Evolutionary conservation across 2,888 invertebrate species (phyloP).

Genomic region (Cataglyphis albicans): DNA sequence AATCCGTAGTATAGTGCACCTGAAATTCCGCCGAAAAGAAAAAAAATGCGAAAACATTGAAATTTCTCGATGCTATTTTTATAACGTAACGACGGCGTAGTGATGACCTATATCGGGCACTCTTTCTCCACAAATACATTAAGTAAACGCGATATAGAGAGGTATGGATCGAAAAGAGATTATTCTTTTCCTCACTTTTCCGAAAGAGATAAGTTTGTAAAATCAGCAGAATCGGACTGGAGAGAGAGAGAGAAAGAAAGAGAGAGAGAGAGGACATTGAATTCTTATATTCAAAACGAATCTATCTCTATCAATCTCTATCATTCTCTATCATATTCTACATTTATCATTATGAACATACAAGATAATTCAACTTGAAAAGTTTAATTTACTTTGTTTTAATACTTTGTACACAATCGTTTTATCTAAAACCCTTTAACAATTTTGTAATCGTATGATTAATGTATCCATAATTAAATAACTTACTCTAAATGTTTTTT

Average conservation of each 20-base stretch:
- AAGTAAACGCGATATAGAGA: constrained; percentile 31
- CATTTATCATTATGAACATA: not conserved
- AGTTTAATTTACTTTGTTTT: not conserved
- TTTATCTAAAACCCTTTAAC: not conserved
- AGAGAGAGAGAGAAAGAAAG: not conserved
- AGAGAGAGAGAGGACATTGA: not conserved
- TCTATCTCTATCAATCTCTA: not conserved
- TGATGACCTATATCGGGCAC: constrained; percentile 63
- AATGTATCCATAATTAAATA: constrained; percentile 16
- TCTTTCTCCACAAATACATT: constrained; percentile 69
- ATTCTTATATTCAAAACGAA: not conserved
- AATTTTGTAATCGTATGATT: not conserved
- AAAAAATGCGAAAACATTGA: constrained; percentile 18
- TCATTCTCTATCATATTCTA: not conserved
- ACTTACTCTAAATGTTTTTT: not conserved
- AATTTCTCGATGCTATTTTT: constrained; percentile 75
- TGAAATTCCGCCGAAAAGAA: constrained; percentile 34
- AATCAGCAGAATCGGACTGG: constrained; percentile 28
- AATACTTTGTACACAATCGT: not conserved
- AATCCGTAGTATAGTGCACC: constrained; percentile 18
- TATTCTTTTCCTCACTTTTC: constrained; percentile 20
- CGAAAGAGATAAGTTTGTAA: constrained; percentile 30
- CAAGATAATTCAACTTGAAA: not conserved
- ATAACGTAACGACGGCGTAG: constrained; percentile 61
- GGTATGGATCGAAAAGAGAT: constrained; percentile 33